phyloP scores from a whole-genome alignment of 2,797 vertebrate genomes.

The Neomorphus geoffroyi region DNA sequence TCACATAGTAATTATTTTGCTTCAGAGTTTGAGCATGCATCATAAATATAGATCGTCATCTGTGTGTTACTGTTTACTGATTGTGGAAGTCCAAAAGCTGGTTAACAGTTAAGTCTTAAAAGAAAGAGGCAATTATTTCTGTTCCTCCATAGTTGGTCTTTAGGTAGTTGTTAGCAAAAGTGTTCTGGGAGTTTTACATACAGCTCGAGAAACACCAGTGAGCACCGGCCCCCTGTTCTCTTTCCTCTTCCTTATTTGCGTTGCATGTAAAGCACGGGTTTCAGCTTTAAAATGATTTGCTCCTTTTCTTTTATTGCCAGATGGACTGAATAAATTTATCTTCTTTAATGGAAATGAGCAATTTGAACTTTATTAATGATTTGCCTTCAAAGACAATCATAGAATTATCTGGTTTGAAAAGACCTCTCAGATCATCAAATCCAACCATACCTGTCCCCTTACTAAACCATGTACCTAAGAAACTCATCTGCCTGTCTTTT shows the following conservation, averaged over 20 bases:
- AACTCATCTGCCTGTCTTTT: no score
- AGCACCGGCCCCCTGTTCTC: rapidly evolving
- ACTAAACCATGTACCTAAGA: no score
- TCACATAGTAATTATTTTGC: neutral
- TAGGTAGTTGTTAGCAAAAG: neutral
- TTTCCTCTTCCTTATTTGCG: neutral
- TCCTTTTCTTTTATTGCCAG: neutral
- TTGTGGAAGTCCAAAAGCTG: neutral
- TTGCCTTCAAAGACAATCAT: neutral
- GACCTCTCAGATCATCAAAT: no score
- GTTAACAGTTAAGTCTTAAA: neutral
- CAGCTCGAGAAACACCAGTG: neutral
- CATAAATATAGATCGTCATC: neutral
- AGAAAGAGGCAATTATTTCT: neutral
- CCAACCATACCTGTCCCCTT: no score
- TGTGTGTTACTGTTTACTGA: neutral
- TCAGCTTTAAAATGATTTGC: neutral
- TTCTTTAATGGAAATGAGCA: neutral
- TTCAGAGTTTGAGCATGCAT: neutral
- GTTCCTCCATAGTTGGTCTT: neutral
- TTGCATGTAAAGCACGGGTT: neutral
- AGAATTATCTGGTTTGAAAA: no score
- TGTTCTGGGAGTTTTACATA: neutral
- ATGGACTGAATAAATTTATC: neutral
- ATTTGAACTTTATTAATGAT: neutral